Evolutionary conservation across 2,888 invertebrate genomes (phyloP), one percentile per base, ranked within the genome.

Genomic region (Eledona agricola): DNA sequence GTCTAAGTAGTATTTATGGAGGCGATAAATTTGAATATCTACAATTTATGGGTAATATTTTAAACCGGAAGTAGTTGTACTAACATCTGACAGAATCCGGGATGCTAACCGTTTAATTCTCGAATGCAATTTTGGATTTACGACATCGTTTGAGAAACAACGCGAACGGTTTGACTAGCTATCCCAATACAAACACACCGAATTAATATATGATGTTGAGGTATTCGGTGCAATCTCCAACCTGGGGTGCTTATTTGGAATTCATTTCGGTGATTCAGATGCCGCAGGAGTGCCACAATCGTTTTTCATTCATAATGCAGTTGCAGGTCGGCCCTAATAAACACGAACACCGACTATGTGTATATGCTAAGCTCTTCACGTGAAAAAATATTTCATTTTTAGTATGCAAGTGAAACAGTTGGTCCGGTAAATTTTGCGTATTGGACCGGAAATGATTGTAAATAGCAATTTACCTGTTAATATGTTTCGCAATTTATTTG

Each of bases 221-320:
- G 35, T 52, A 52, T 54, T 31, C 35, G 34, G 15, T 49, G 49
- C 38, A 42, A 32, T 51, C 45, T 51, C n/a, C n/a, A n/a, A 45
- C 37, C 28, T 59, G 55, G 52, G 51, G 32, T 50, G 57, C 55
- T 59, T 57, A 59, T 57, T 59, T 57, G 55, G 54, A 59, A 59
- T 54, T 56, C 51, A 57, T 59, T 55, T 51, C 42, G 45, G 47
- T 58, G 54, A 59, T 55, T 58, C 47, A 37, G 57, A 55, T 55
- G 37, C 26, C 46, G 28, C 31, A 35, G 20, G 7, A n/a, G 10
- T 25, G 26, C 34, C 13, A 35, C 17, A 26, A 32, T 32, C 45
- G 26, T 32, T 13, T 45, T n/a, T 20, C 20, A 7, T 38, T 38
- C 7, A 31, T 31, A 19, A 42, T 29, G 19, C 20, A 29, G 13